Evolutionary conservation across 2,797 vertebrate species (phyloP), one percentile per base, ranked within the genome.

Genomic region (Anguilla pacifica): DNA sequence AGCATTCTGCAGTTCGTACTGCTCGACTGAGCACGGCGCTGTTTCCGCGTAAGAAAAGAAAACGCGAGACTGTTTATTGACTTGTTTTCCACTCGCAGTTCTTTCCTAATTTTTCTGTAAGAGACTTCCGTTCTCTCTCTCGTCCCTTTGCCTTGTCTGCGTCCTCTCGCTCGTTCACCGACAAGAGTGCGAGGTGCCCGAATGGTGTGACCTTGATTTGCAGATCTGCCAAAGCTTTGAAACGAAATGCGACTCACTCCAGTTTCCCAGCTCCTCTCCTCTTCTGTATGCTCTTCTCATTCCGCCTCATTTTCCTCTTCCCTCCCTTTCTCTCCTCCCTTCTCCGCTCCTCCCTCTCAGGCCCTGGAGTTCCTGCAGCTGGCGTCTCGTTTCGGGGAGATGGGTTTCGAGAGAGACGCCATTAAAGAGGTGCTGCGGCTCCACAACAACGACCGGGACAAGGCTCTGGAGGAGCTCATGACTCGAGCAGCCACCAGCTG

Each of bases 321-420:
- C 22, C 17, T 25, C 22, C 90, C 86, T 87, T 91, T 84, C 93
- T 59, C 93, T 91, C 72, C 83, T 91, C 91, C 87, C 91, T 88
- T 89, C 13, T 7, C 64, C 22, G 1, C n/a, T 2, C 64, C 64
- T 67, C 19, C 25, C 6, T 87, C 91, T 83, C 93, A 99, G 98
- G 97, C 98, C 61, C 96, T 97, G 92, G 97, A 98, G 91, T 98
- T 98, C 91, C 97, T 99, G 89, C 96, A 98, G 46, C 95, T 99
- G 88, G 99, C 99, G 98, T 98, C 97, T 87, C 98, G 97, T 91
- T 99, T 99, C 93, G 97, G 98, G 77, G 98, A 99, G 94, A 99
- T 99, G 98, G 98, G 98, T 87, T 99, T 99, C 94, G 97, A 99
- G 93, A 95, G 97, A 74, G 97, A 97, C 79, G 96, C 97, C 94